phyloP scores from a whole-genome alignment of 2,888 invertebrate genomes.

The Eupithecia exiguata region DNA sequence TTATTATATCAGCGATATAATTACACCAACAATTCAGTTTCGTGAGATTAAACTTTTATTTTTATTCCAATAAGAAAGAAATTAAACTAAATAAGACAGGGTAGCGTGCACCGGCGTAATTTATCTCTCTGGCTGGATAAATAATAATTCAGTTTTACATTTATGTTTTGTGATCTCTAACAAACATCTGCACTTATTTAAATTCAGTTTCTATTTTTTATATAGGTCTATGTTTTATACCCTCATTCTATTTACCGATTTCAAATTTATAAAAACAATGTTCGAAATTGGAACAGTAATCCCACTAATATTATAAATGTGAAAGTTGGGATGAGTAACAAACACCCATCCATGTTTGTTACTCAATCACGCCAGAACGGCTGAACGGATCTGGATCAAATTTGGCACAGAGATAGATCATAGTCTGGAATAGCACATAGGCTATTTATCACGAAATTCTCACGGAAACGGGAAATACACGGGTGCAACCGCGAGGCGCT shows the following conservation, averaged over 20 bases:
- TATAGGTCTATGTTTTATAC: background rate
- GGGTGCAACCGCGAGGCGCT: too few relatives aligned
- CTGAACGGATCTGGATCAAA: too few relatives aligned
- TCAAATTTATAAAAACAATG: background rate
- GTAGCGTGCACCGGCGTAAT: conserved; percentile 25
- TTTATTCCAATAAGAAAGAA: conserved; percentile 20
- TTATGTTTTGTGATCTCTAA: conserved; percentile 9
- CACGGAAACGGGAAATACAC: too few relatives aligned
- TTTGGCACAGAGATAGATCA: too few relatives aligned
- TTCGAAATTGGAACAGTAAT: background rate
- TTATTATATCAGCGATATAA: background rate
- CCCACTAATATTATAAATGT: too few relatives aligned
- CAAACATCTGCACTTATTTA: conserved; percentile 4
- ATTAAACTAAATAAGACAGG: conserved; percentile 25
- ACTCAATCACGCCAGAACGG: too few relatives aligned
- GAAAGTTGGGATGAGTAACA: too few relatives aligned
- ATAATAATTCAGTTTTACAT: conserved; percentile 17
- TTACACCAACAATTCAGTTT: background rate
- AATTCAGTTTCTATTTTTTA: background rate
- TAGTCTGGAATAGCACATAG: too few relatives aligned
- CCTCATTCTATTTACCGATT: background rate
- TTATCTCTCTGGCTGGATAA: conserved; percentile 24
- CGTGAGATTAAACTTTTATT: conserved; percentile 12
- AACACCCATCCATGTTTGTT: too few relatives aligned
- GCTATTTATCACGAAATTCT: too few relatives aligned